These are phyloP conservation scores for Holcopasites calliopsidis DNA, from an alignment of 1,140 invertebrate species.

Conservation along the genomic window DNA sequence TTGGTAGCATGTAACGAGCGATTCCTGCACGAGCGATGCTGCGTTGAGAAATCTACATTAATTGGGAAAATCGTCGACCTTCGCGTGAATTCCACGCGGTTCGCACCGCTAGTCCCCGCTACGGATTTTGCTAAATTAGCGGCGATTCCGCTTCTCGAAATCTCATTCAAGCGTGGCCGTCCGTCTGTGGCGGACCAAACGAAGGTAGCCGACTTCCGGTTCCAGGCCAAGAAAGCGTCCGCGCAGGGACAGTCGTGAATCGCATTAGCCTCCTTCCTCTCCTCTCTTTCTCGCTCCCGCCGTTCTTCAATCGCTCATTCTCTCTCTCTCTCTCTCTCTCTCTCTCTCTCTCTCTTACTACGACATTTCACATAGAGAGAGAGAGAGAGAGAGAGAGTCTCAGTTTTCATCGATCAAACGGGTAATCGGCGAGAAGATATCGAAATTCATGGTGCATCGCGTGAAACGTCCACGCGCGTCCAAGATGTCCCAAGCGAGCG, in stretches of 20 bases:
- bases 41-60: slow-evolving; percentile 3
- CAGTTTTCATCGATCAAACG: slow-evolving; percentile 34
- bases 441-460: slow-evolving; percentile 30
- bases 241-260: slow-evolving; percentile 52
- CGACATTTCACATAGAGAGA: too few relatives aligned
- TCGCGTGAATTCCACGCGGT: slow-evolving; percentile 3
- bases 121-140: not conserved
- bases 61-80: slow-evolving; percentile 9
- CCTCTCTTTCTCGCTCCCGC: too few relatives aligned
- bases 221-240: slow-evolving; percentile 63
- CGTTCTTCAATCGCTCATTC: too few relatives aligned
- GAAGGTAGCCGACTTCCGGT: slow-evolving; percentile 45
- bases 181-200: not conserved
- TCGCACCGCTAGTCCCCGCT: slow-evolving; percentile 1
- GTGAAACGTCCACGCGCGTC: not conserved
- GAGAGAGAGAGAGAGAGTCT: slow-evolving; percentile 65
- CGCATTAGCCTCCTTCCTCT: slow-evolving; percentile 70
- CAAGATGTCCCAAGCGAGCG: not conserved
- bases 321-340: not conserved
- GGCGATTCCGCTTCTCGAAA: slow-evolving; percentile 17
- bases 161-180: not conserved
- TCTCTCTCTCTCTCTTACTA: too few relatives aligned
- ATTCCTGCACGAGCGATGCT: too few relatives aligned
- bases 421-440: slow-evolving; percentile 8
- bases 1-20: not conserved